A percentile compares a stretch with the other conserved stretches of the same genome.
phyloP scores from a whole-genome alignment of 2,797 vertebrate genomes.

The Nannoperca obscura region DNA sequence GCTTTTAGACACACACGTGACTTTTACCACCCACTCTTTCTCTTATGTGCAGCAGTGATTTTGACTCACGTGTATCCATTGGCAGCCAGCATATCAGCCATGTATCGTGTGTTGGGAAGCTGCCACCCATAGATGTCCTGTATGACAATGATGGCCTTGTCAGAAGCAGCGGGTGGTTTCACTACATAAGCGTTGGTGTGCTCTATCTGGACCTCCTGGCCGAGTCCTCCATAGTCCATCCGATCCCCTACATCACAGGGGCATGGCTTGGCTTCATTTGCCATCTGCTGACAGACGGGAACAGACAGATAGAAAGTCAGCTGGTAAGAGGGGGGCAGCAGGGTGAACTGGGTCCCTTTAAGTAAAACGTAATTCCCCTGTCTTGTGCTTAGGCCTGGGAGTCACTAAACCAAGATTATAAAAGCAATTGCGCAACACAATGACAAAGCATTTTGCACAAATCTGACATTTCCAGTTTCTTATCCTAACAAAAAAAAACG shows the following conservation, averaged over 20 bases:
- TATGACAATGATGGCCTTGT: conserved; percentile 90
- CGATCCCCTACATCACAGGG: conserved; percentile 90
- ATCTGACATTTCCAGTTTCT: background rate
- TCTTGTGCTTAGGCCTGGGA: background rate
- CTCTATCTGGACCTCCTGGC: conserved; percentile 90
- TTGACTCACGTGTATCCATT: conserved; percentile 91
- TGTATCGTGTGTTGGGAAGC: conserved; percentile 93
- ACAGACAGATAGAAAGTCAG: background rate
- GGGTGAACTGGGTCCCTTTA: background rate
- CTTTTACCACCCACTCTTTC: background rate
- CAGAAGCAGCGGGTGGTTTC: conserved; percentile 79
- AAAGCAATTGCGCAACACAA: conserved; percentile 20
- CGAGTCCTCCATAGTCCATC: conserved; percentile 88
- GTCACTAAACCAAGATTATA: background rate
- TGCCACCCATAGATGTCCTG: conserved; percentile 94
- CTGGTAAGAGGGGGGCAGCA: accelerated
- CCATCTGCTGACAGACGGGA: conserved; percentile 84
- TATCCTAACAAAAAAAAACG: too few relatives aligned
- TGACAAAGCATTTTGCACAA: conserved; percentile 23
- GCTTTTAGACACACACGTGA: background rate
- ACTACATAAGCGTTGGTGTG: conserved; percentile 90
- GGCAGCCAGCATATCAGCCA: conserved; percentile 91
- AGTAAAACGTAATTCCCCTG: background rate
- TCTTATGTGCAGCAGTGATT: conserved; percentile 4
- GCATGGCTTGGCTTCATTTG: conserved; percentile 90